A percentile compares a stretch with the other conserved stretches of the same genome.
Conservation (phyloP, 1,140 invertebrate species). For the Nilaparvata lugens region DNA sequence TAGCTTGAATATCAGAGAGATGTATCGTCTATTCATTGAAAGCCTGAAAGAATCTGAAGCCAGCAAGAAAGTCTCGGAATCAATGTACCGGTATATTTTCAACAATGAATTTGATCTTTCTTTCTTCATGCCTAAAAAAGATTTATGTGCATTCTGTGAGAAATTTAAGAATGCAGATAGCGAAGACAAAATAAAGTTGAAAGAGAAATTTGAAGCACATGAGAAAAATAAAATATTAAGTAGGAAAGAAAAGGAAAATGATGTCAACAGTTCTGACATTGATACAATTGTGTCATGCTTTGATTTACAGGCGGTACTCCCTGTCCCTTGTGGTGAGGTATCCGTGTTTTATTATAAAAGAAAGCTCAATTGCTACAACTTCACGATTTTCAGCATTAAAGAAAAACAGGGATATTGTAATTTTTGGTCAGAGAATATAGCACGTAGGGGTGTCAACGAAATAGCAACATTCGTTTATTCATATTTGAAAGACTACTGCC, state of each 20-base stretch:
- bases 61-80: too few relatives aligned
- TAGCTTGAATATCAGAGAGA: too few relatives aligned
- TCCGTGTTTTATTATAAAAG: constrained; percentile 5
- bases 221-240: not conserved
- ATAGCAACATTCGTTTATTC: too few relatives aligned
- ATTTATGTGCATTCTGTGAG: not conserved
- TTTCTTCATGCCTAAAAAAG: constrained; percentile 1
- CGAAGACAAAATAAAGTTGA: not conserved
- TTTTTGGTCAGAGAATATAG: not conserved
- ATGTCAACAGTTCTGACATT: not conserved
- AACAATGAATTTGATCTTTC: not conserved
- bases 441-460: too few relatives aligned
- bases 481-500: too few relatives aligned
- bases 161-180: not conserved
- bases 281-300: not conserved
- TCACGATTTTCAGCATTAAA: not conserved
- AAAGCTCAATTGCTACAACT: not conserved
- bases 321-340: not conserved
- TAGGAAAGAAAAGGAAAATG: not conserved
- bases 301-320: constrained; percentile 6
- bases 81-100: not conserved
- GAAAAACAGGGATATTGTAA: not conserved
- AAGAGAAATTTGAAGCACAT: not conserved
- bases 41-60: too few relatives aligned
- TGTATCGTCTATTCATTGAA: too few relatives aligned